Evolutionary conservation across 2,888 invertebrate genomes (phyloP), one percentile per base, ranked within the genome.

Genomic region (Mythimna vitellina): DNA sequence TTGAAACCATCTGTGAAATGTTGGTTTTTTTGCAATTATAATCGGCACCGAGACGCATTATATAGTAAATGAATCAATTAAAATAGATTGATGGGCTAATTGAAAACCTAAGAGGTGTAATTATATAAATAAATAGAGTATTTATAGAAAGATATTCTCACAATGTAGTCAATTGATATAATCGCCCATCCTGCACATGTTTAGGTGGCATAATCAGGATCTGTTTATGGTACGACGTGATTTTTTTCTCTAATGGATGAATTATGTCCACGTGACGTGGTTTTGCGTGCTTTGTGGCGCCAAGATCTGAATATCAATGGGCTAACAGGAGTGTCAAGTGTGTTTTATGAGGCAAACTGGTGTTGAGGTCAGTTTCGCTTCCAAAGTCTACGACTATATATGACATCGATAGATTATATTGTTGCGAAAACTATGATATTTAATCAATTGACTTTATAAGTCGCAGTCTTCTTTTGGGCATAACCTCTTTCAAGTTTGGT

Each of bases 141-240:
- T 66, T 61, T 69, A 61, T 66, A 61, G 54, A n/a, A 54, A 64
- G 49, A 12, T 70, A 78, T 81, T 61, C 66, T n/a, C 22, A 57
- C 49, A 60, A 73, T 77, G 69, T 32, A 57, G 49, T 70, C 73
- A 73, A 80, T 78, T 77, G 68, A 58, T 77, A 57, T 78, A 81
- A 80, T 80, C 69, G 69, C 0, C 66, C 62, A 58, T 70, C 64
- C 46, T 64, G 71, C 32, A 32, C 80, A 63, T 77, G 73, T 53
- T 73, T 60, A 65, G 53, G 20, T 76, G 35, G 35, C 42, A 64
- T 75, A 69, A 73, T 65, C 32, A 53, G 12, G 51, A 71, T 56
- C 65, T 65, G 29, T 72, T 65, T 65, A 77, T 64, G 35, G 25
- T 12, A 12, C 25, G n/a, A 72, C 72, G 78, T 78, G 78, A 29